A percentile compares a stretch with the other conserved stretches of the same genome.
Evolutionary conservation across 2,113 vertebrate species (phyloP).

Genomic region (Myiozetetes cayanensis): DNA sequence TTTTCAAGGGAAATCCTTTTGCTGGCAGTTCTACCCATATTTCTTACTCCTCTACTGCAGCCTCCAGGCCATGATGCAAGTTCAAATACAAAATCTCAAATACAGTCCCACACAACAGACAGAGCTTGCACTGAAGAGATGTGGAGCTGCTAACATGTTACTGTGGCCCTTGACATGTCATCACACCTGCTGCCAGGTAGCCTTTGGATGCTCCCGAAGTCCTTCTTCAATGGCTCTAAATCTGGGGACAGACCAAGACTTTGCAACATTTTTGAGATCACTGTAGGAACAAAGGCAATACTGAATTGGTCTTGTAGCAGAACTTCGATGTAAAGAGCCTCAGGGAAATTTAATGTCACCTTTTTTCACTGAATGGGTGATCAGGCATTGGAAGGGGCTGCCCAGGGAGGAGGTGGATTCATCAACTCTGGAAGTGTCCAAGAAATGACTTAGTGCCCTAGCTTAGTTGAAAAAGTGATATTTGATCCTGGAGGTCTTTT

Average conservation of each 20-base stretch:
- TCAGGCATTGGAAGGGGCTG: neutral
- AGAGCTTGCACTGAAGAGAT: neutral
- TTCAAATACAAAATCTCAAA: neutral
- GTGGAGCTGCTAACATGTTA: accelerated
- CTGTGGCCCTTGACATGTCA: accelerated
- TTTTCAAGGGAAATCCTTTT: neutral
- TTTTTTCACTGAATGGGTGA: neutral
- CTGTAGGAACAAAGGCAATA: neutral
- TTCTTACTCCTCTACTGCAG: neutral
- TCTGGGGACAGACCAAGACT: neutral
- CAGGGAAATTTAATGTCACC: neutral
- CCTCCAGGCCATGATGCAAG: neutral
- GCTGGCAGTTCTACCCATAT: accelerated
- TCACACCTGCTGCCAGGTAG: neutral
- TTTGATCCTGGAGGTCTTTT: neutral
- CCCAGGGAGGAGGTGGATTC: neutral
- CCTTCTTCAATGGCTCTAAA: neutral
- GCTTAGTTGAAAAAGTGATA: neutral
- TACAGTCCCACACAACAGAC: neutral
- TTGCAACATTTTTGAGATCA: neutral
- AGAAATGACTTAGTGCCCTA: neutral
- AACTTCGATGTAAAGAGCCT: neutral
- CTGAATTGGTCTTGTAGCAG: neutral
- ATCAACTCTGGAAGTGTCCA: neutral
- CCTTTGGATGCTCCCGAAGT: neutral